Conservation (phyloP, 2,113 vertebrate species). For the Triplophysa rosa region DNA sequence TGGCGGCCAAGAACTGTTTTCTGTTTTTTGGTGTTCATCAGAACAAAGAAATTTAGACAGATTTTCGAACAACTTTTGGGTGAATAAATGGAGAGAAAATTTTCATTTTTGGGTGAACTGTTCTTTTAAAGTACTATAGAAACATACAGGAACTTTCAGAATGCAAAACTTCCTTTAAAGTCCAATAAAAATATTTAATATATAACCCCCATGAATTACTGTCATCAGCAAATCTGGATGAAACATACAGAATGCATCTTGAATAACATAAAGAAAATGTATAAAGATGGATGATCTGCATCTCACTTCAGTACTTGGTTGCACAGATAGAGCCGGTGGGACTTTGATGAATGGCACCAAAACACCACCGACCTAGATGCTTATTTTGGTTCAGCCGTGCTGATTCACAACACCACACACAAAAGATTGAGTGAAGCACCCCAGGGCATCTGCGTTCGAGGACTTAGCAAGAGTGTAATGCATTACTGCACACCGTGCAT, state of each 20-base stretch:
- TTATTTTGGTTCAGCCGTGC: slow-evolving; percentile 44
- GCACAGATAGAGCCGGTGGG: slow-evolving; percentile 31
- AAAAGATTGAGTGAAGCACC: slow-evolving; percentile 35
- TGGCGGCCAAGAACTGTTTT: no score
- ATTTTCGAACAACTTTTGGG: no score
- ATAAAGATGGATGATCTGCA: neutral
- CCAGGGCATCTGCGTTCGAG: slow-evolving; percentile 11
- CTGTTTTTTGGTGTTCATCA: no score
- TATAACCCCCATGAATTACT: no score
- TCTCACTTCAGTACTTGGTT: slow-evolving; percentile 15
- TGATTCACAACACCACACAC: slow-evolving; percentile 50
- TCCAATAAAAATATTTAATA: no score
- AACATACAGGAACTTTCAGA: no score
- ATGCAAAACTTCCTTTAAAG: no score
- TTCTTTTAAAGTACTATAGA: no score
- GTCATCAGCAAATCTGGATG: neutral
- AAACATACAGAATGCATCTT: neutral
- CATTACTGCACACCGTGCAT: slow-evolving; percentile 24
- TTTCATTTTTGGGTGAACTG: no score
- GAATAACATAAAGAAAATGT: neutral
- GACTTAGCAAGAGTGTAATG: slow-evolving; percentile 11
- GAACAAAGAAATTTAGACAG: no score
- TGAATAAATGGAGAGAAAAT: no score
- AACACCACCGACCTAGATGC: slow-evolving; percentile 52
- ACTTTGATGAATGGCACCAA: slow-evolving; percentile 50